A percentile compares a stretch with the other conserved stretches of the same genome.
Conservation (phyloP, 2,113 vertebrate species). For the Felis chaus region DNA sequence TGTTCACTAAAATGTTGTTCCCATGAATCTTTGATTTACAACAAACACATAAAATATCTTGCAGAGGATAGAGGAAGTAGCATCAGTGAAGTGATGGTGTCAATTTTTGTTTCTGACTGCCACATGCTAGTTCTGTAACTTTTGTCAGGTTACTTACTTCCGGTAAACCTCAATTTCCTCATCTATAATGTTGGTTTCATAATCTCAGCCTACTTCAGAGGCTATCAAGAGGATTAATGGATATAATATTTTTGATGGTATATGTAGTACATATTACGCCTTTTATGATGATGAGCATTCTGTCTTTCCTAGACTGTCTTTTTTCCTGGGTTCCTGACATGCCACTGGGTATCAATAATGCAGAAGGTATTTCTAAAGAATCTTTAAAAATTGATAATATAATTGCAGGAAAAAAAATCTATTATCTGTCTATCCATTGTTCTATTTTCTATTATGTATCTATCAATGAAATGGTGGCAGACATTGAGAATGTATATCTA, state of each 20-base stretch:
- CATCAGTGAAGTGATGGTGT: not conserved
- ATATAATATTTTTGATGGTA: not conserved
- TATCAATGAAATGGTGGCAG: not conserved
- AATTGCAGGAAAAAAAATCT: not conserved
- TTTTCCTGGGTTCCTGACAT: not conserved
- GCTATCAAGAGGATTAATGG: not conserved
- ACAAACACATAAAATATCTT: not conserved
- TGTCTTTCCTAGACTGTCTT: not conserved
- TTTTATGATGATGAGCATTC: not conserved
- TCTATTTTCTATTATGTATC: not conserved
- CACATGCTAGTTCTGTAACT: not conserved
- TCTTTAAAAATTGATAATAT: not conserved
- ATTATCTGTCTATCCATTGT: not conserved
- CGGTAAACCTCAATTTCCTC: not conserved
- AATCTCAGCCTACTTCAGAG: not conserved
- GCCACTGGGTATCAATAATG: not conserved
- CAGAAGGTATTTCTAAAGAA: not conserved
- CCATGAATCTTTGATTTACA: not conserved
- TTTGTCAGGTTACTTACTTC: not conserved
- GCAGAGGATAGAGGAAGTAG: not conserved
- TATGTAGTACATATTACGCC: not conserved
- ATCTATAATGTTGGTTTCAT: not conserved
- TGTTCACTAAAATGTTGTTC: not conserved
- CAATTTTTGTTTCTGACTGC: not conserved
- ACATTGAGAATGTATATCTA: not conserved